A percentile compares a stretch with the other conserved stretches of the same genome.
Conservation (phyloP, 1,140 invertebrate genomes). For the Octopus sinensis region DNA sequence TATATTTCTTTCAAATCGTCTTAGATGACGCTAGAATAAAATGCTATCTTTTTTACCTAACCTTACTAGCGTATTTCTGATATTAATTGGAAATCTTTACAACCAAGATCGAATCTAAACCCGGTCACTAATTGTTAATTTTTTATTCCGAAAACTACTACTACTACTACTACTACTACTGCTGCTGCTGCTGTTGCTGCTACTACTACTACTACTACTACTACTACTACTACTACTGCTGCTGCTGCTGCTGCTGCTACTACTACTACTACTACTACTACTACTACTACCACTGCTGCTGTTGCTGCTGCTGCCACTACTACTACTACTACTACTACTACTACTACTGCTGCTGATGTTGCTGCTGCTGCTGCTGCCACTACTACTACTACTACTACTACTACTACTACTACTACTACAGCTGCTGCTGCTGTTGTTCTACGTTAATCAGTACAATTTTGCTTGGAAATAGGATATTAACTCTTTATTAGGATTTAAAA, state of each 20-base stretch:
- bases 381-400: neutral
- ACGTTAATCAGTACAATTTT: no score
- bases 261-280: slow-evolving; percentile 10
- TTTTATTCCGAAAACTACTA: neutral
- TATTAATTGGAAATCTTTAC: no score
- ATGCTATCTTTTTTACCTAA: no score
- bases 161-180: neutral
- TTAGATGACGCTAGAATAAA: no score
- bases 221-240: slow-evolving; percentile 9
- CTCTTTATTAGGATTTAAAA: no score
- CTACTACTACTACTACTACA: neutral
- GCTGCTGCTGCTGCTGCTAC: neutral
- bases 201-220: neutral
- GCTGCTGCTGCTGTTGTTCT: neutral
- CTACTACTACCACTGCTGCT: neutral
- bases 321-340: slow-evolving; percentile 5
- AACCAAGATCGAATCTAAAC: neutral
- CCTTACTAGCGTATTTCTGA: no score
- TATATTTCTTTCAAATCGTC: no score
- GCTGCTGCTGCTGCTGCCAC: neutral
- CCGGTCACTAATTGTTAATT: neutral
- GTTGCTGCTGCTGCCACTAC: neutral
- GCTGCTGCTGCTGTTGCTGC: neutral
- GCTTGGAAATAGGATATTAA: no score
- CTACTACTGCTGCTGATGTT: no score